Evolutionary conservation across 2,888 invertebrate species (phyloP).

Genomic region (Rotaria sp.): DNA sequence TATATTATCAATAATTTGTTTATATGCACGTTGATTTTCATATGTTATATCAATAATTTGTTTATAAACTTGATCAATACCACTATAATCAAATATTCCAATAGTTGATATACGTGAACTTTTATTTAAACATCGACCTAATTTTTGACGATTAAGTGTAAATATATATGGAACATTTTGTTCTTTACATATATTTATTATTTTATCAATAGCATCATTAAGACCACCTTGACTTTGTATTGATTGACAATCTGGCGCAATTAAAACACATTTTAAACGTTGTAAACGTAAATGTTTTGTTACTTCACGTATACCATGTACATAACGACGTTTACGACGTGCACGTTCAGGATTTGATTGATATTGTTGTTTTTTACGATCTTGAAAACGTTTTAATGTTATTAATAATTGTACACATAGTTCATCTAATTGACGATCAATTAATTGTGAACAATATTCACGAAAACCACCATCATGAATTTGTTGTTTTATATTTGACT

Average conservation of each 20-base stretch:
- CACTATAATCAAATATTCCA: constrained; percentile 63
- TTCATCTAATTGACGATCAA: constrained; percentile 60
- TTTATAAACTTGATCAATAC: constrained; percentile 57
- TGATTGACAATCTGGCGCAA: constrained; percentile 64
- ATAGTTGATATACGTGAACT: constrained; percentile 63
- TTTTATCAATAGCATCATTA: constrained; percentile 59
- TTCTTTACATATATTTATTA: constrained; percentile 58
- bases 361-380: constrained; percentile 61
- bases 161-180: constrained; percentile 62
- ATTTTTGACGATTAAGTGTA: constrained; percentile 59
- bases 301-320: constrained; percentile 64
- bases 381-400: constrained; percentile 63
- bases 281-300: constrained; percentile 61
- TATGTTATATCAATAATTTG: constrained; percentile 28
- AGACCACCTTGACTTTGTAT: constrained; percentile 60
- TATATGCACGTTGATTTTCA: constrained; percentile 33
- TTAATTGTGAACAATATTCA: constrained; percentile 62
- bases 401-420: constrained; percentile 58
- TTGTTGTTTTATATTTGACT: constrained; percentile 1
- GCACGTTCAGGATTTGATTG: constrained; percentile 54
- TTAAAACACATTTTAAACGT: constrained; percentile 62
- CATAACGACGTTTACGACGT: constrained; percentile 8
- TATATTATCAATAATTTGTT: constrained; percentile 38
- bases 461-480: constrained; percentile 24
- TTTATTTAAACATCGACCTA: constrained; percentile 61